A percentile compares a stretch with the other conserved stretches of the same genome.
These are phyloP conservation scores for Myotis lucifugus DNA, from an alignment of 2,113 vertebrate genomes.

Conservation along the genomic window DNA sequence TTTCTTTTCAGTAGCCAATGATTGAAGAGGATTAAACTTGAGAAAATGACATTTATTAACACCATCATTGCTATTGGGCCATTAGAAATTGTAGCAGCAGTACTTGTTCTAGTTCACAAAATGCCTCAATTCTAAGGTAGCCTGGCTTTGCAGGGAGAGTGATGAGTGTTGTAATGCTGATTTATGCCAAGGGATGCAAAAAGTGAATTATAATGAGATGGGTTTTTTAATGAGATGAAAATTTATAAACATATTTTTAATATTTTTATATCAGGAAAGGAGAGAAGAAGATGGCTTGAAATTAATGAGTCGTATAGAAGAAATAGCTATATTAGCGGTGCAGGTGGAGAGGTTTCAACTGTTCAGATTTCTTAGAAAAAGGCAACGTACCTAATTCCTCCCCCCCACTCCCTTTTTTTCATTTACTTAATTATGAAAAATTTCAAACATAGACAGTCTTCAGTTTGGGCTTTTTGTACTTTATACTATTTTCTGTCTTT, in stretches of 20 bases:
- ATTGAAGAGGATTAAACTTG: conserved; percentile 13
- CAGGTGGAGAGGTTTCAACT: background rate
- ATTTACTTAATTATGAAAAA: background rate
- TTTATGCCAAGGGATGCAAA: background rate
- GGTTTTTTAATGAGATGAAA: background rate
- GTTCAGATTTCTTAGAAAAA: background rate
- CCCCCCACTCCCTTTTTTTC: background rate
- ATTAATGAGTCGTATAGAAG: background rate
- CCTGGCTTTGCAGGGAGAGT: background rate
- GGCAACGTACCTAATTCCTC: background rate
- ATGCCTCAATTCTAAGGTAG: background rate
- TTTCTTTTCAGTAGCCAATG: background rate
- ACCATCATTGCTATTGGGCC: background rate
- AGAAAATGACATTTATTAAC: background rate
- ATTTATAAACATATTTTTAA: background rate
- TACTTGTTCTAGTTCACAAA: background rate
- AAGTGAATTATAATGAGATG: background rate
- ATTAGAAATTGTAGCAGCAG: background rate
- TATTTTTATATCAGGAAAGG: background rate
- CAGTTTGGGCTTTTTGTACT: background rate
- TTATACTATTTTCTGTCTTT: background rate
- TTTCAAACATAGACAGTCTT: background rate
- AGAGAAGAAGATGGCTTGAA: background rate
- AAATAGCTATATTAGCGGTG: background rate
- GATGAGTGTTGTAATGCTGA: background rate